Evolutionary conservation across 2,797 vertebrate genomes (phyloP), one percentile per base, ranked within the genome.

Genomic region (Channallabes apus): DNA sequence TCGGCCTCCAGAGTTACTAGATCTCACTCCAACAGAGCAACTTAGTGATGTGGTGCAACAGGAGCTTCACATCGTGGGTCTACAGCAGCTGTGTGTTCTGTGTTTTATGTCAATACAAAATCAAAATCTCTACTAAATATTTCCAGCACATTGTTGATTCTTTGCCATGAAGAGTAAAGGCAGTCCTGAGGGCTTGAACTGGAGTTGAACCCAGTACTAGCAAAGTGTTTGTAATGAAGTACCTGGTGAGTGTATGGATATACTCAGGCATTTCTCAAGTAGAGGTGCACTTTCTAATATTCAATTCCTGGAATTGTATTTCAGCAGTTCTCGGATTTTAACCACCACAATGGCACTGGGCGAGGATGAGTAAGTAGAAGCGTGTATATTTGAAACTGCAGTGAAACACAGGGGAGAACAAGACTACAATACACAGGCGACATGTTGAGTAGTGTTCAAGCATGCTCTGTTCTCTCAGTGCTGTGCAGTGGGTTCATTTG

Each of bases 401-500:
- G n/a, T 64, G 71, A 32, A 78, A 83, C 87, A 79, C 61, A 11
- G 15, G 41, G 29, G 68, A 85, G 69, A 80, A 80, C 67, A 85
- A 76, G 62, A 8, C 22, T 69, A 84, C 82, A 56, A 82, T 77
- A 54, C 82, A 81, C 81, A 67, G 61, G 77, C 32, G 68, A 84
- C 68, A 67, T 61, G 86, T 35, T 61, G 62, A 76, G 27, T 58
- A 51, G 22, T 65, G 20, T 61, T 76, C 72, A 24, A 76, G 62
- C 61, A 67, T n/a, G 76, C 32, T 22, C 62, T 62, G 22, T 59
- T 73, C 82, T 84, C 51, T 69, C 54, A 14, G 76, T 65, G 51
- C 86, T 67, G 32, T 27, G 65, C 51, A 12, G 24, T 29, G 62
- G 46, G 71, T 87, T 87, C 82, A 87, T 84, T 81, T 41, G 15